Conservation (phyloP, 2,888 invertebrate species). For the Anagyrus pseudococci region DNA sequence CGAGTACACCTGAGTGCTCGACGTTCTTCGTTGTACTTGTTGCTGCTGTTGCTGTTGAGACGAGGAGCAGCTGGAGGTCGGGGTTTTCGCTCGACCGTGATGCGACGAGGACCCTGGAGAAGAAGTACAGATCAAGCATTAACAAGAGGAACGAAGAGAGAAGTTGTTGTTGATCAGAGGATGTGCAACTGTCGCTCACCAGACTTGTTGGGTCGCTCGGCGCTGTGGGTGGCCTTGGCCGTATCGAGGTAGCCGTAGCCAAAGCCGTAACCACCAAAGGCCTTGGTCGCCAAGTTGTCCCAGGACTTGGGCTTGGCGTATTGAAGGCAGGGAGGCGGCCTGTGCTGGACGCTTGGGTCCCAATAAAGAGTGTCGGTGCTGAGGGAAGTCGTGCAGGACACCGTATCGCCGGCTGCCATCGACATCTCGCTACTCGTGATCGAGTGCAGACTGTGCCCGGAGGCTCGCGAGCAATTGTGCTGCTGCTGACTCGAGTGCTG, state of each 20-base stretch:
- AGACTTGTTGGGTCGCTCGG: constrained; percentile 56
- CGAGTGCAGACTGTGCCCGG: constrained; percentile 74
- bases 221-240: constrained; percentile 61
- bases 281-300: constrained; percentile 88
- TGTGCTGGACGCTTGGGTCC: constrained; percentile 68
- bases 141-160: too few species aligned
- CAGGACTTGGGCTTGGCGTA: constrained; percentile 83
- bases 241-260: constrained; percentile 85
- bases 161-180: too few species aligned
- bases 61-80: constrained; percentile 41
- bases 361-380: constrained; percentile 88
- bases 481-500: constrained; percentile 35
- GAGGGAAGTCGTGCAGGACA: constrained; percentile 83
- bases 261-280: constrained; percentile 85
- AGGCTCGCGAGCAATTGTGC: constrained; percentile 46
- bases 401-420: constrained; percentile 66
- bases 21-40: constrained; percentile 63
- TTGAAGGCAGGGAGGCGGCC: constrained; percentile 60
- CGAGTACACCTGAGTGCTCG: constrained; percentile 61
- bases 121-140: neutral
- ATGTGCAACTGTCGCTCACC: constrained; percentile 2
- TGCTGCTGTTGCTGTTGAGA: constrained; percentile 54
- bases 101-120: constrained; percentile 18
- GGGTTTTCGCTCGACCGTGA: constrained; percentile 68
- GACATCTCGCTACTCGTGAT: constrained; percentile 80